Evolutionary conservation across 2,113 vertebrate species (phyloP), one percentile per base, ranked within the genome.

Genomic region (Hippocampus comes): DNA sequence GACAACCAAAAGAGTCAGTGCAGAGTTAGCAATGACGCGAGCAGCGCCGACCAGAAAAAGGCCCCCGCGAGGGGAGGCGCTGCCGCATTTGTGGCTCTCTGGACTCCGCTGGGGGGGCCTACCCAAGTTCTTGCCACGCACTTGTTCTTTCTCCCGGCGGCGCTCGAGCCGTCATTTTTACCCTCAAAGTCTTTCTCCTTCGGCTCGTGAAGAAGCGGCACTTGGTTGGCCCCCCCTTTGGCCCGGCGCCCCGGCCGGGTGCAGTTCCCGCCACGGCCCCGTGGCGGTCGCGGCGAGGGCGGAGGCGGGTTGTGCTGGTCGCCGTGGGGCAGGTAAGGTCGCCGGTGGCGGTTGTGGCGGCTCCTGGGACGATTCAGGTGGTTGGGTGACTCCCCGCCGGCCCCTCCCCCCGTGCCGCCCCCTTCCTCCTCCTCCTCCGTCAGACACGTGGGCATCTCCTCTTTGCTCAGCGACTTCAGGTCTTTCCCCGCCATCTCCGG

Each of bases 101-200:
- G 95, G 64, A 98, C 96, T 78, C 96, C 96, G 0, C 93, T 97
- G 27, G 97, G 97, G 34, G 94, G 88, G 67, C 93, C 93, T 20
- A 95, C 80, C 73, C 91, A 95, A 93, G 75, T 94, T 91, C 94
- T 94, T 70, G 93, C 93, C 83, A 92, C 93, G 76, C 97, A 99
- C 89, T 98, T 98, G 89, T 95, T 93, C 92, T 94, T 97, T 85
- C 94, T 94, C 71, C 92, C 93, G 18, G 91, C 88, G 34, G 89
- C 71, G 61, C 65, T 71, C 63, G 89, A 86, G 4, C 72, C 76
- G 73, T 92, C 91, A 15, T 90, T 88, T 84, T 93, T 92, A 25
- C 63, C 88, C 20, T 86, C 77, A 78, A 89, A 89, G 91, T 96
- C 95, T 78, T 90, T 92, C 12, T 89, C 90, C 48, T 25, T 69